Conservation (phyloP, 2,888 invertebrate genomes). For the Aproaerema taeniolella region DNA sequence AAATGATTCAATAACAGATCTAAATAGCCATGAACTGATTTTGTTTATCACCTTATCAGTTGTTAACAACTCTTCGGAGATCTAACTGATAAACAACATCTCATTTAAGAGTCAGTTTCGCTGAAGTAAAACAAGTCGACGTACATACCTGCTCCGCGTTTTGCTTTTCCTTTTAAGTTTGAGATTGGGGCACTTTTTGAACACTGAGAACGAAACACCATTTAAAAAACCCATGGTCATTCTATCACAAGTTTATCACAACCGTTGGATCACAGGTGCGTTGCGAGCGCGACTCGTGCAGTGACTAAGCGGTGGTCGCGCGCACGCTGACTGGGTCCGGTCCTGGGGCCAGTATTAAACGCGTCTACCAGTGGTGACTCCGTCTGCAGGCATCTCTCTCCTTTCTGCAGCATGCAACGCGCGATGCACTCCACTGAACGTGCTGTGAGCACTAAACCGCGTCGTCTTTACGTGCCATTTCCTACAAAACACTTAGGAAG, state of each 20-base stretch:
- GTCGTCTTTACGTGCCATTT: conserved; percentile 14
- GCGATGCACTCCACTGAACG: conserved; percentile 38
- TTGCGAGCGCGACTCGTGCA: conserved; percentile 39
- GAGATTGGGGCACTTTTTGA: conserved; percentile 63
- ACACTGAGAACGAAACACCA: conserved; percentile 56
- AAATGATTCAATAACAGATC: neutral
- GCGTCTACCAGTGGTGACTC: no score
- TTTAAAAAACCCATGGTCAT: conserved; percentile 53
- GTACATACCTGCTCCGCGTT: conserved; percentile 37
- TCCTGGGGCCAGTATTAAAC: no score
- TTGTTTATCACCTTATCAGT: neutral
- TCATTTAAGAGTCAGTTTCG: neutral
- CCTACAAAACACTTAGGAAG: conserved; percentile 6
- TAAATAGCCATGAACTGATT: neutral
- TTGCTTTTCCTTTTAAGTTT: conserved; percentile 44
- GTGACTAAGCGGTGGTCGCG: conserved; percentile 56
- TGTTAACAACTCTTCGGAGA: neutral
- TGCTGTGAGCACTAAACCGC: conserved; percentile 23
- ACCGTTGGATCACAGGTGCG: conserved; percentile 29
- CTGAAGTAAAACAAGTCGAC: no score
- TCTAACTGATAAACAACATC: neutral
- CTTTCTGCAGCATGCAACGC: conserved; percentile 21
- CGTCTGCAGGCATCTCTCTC: no score
- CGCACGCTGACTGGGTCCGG: conserved; percentile 12
- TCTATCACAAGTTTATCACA: conserved; percentile 48